Evolutionary conservation across 2,113 vertebrate species (phyloP).

Genomic region (Rattus rattus): DNA sequence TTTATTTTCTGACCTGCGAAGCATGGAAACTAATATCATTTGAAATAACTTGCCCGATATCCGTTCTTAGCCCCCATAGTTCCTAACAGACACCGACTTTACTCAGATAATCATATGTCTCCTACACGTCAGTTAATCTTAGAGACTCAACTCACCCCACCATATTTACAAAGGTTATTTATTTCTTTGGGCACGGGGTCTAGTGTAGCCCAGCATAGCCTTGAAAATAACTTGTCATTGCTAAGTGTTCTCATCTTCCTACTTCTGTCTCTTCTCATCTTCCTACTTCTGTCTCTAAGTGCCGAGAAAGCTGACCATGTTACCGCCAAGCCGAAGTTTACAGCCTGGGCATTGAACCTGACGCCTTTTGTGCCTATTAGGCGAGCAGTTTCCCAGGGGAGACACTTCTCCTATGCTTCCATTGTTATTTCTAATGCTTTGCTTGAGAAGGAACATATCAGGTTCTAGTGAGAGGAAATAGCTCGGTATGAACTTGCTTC

Average conservation of each 20-base stretch:
- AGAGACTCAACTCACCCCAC: background rate
- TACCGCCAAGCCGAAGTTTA: background rate
- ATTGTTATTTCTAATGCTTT: background rate
- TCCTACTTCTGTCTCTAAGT: background rate
- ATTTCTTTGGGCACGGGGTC: background rate
- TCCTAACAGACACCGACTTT: background rate
- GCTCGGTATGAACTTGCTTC: background rate
- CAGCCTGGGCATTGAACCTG: background rate
- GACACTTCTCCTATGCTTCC: background rate
- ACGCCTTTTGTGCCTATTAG: no score
- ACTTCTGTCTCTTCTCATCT: background rate
- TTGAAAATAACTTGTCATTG: background rate
- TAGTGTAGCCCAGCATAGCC: background rate
- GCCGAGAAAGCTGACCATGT: no score
- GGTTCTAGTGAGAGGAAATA: background rate
- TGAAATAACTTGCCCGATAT: constrained; percentile 11
- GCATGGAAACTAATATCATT: background rate
- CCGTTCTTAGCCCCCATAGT: background rate
- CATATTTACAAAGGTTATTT: background rate
- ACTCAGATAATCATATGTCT: background rate
- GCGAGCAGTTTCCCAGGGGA: no score
- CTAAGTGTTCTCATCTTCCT: background rate
- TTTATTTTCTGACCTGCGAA: constrained; percentile 47
- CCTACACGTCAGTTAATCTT: background rate
- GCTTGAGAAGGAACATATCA: background rate